Evolutionary conservation across 1,140 invertebrate species (phyloP), one percentile per base, ranked within the genome.

Genomic region (Conus ventricosus): DNA sequence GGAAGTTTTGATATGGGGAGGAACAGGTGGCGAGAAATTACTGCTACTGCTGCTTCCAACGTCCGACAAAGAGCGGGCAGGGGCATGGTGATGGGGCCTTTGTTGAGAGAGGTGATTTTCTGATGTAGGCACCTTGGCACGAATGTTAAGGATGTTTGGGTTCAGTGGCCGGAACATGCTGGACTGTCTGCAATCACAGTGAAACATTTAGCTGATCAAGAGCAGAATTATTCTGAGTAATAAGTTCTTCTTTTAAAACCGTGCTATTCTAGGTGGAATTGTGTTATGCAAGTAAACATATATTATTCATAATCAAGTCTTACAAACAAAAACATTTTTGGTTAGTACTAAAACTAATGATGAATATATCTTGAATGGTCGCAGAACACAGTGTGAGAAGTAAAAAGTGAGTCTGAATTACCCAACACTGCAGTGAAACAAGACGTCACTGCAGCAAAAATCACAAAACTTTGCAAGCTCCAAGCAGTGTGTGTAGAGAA

Each of bases 111-210:
- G 63, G 82, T 88, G 60, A 55, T 84, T 20, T 84, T 51, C 53
- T 25, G 83, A 20, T 76, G 88, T 17, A 23, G 87, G 89, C 83
- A 87, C 90, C 60, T 91, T 91, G 53, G 92, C 90, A 71, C 90
- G 82, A 17, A 92, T 90, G 84, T 92, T 93, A n/a, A 91, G 78
- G 13, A 92, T 88, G 88, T 91, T 92, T 15, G 57, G 57, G 88
- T 89, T 90, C 39, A 90, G 87, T 67, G 91, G 90, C 55, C 90
- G 89, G 85, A 92, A 91, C 57, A 91, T 88, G 89, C 90, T 91
- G 15, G 89, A 67, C 39, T 88, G 88, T 76, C 92, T 93, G 87
- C 57, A 91, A 88, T n/a, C 20, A 80, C 4, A 81, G n/a, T 27
- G 1, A 81, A 54, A 11, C 80, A 39, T 39, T 39, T 39, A 39